Evolutionary conservation across 2,888 invertebrate species (phyloP).

Genomic region (Sarcophaga subvicina): DNA sequence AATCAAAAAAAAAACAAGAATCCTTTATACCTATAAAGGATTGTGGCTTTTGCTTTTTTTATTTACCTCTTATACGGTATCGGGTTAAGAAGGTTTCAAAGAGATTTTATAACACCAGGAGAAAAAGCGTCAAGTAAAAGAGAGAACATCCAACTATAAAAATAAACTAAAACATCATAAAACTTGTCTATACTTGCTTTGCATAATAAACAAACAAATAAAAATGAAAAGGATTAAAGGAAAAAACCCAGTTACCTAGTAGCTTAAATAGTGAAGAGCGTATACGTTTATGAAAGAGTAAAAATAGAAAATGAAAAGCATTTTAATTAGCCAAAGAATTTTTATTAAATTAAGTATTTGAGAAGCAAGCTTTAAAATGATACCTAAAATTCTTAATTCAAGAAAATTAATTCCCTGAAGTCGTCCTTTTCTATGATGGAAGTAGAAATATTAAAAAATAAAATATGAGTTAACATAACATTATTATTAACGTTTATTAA

Average conservation of each 20-base stretch:
- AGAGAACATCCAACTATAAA: neutral
- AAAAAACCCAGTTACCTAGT: constrained; percentile 44
- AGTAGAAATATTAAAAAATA: too few relatives aligned
- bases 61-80: neutral
- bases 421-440: too few relatives aligned
- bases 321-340: neutral
- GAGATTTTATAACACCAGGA: constrained; percentile 26
- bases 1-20: neutral
- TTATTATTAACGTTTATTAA: too few relatives aligned
- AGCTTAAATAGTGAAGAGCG: constrained; percentile 24
- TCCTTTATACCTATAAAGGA: constrained; percentile 7
- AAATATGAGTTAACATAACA: too few relatives aligned
- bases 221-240: constrained; percentile 16
- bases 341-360: too few relatives aligned
- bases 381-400: too few relatives aligned
- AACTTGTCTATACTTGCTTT: neutral
- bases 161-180: neutral
- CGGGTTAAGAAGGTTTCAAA: constrained; percentile 21
- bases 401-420: too few relatives aligned
- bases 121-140: constrained; percentile 6
- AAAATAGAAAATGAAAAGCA: neutral
- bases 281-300: neutral
- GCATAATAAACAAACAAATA: neutral
- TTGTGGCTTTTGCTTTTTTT: constrained; percentile 2
- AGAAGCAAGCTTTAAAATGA: too few relatives aligned